A percentile compares a stretch with the other conserved stretches of the same genome.
Evolutionary conservation across 92 coral and sea anemone genomes (phyloP).

Genomic region (Phenganax subtilis): DNA sequence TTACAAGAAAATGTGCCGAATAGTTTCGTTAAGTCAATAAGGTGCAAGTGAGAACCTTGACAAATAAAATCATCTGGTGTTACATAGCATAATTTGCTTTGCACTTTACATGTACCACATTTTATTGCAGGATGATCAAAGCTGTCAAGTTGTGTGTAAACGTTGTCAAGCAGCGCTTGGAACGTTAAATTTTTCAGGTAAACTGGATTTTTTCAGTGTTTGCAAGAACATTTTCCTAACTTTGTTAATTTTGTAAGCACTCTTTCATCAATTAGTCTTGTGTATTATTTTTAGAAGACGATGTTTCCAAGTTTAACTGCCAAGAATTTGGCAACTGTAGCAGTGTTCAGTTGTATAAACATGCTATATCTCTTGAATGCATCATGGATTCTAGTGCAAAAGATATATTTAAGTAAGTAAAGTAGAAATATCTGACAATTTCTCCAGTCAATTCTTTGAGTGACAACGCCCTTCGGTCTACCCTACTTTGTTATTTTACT

Average conservation of each 20-base stretch:
- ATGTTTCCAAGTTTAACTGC: background rate
- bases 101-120: background rate
- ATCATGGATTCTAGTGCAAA: background rate
- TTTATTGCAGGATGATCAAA: background rate
- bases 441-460: background rate
- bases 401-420: conserved; percentile 25
- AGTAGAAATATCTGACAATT: background rate
- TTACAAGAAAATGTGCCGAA: too few relatives aligned
- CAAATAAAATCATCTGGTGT: too few relatives aligned
- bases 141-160: conserved; percentile 17
- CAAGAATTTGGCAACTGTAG: background rate
- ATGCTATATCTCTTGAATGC: conserved; percentile 8
- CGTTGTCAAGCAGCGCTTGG: conserved; percentile 35
- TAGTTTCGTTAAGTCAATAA: too few relatives aligned
- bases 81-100: too few relatives aligned
- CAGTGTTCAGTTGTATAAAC: conserved; percentile 21
- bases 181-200: conserved; percentile 25
- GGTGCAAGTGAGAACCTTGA: too few relatives aligned
- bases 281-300: background rate
- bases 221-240: background rate
- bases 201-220: too few relatives aligned
- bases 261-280: background rate
- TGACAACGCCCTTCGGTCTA: too few relatives aligned
- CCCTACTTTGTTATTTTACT: too few relatives aligned
- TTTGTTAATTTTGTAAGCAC: background rate